Conservation (phyloP, 1,140 invertebrate genomes). For the Brachionus paranguensis region DNA sequence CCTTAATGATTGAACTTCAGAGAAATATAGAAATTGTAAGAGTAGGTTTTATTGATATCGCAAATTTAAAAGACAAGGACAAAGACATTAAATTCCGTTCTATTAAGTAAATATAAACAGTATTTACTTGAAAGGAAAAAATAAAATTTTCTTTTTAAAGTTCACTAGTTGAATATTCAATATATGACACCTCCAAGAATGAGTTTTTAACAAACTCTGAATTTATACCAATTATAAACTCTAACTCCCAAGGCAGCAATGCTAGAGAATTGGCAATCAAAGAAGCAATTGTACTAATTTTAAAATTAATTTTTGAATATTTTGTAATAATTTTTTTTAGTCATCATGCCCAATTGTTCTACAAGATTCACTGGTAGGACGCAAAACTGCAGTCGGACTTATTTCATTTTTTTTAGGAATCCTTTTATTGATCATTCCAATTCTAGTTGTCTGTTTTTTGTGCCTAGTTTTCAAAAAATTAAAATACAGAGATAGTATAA, state of each 20-base stretch:
- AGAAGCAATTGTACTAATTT: not conserved
- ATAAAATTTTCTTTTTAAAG: not conserved
- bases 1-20: not conserved
- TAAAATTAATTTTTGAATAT: not conserved
- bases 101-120: not conserved
- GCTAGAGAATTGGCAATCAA: not conserved
- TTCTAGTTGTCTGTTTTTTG: not conserved
- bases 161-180: not conserved
- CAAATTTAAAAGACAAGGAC: not conserved
- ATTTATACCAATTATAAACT: not conserved
- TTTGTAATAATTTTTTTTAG: not conserved
- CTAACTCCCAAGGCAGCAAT: not conserved
- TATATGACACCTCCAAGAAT: not conserved
- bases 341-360: not conserved
- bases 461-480: not conserved
- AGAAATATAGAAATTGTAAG: not conserved
- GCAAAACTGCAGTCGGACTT: not conserved
- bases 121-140: too few species aligned
- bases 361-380: not conserved
- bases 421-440: not conserved
- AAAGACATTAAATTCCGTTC: not conserved
- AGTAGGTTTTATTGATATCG: not conserved
- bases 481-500: not conserved
- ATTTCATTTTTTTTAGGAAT: conserved; percentile 1
- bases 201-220: not conserved